Evolutionary conservation across 2,113 vertebrate genomes (phyloP), one percentile per base, ranked within the genome.

Genomic region (Barbus barbus): DNA sequence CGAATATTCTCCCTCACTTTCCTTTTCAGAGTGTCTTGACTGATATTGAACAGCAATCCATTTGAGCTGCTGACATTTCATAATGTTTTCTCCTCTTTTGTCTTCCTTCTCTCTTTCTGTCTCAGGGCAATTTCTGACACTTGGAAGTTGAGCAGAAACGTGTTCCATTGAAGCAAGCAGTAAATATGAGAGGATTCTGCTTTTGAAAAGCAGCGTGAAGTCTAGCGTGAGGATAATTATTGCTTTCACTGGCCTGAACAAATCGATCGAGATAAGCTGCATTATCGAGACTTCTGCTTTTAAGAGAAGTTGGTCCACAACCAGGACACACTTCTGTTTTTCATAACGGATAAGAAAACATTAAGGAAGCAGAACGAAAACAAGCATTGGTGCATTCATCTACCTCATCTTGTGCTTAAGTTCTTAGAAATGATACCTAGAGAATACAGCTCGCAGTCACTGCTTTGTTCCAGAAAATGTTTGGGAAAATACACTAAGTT

Each of bases 1-100:
- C 12, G 22, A 28, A 74, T 33, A 44, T 48, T 81, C 89, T 83
- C 78, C 78, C 88, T 80, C 86, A 88, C 81, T 83, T 91, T 81
- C 82, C 83, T 72, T 76, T 84, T 86, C 86, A 85, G 88, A 91
- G 86, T 90, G 90, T 92, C 91, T 89, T 88, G 89, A 86, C 92
- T 93, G 90, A 93, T 94, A 94, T 93, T 93, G 91, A 93, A 94
- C 92, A 92, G 93, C 93, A 94, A 93, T 95, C 93, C 93, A 93
- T 95, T 94, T 91, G 91, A 92, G 90, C 89, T 92, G 90, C 92
- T 76, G 90, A 94, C 93, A 89, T 93, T 92, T 93, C 92, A 91
- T 93, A 89, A 92, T 92, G 91, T 92, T 91, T 90, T 86, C 85
- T 75, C 65, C 78, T 53, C 80, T 44, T 69, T 63, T 26, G 71